Conservation (phyloP, 2,888 invertebrate genomes). For the Leptarthrus brevirostris region DNA sequence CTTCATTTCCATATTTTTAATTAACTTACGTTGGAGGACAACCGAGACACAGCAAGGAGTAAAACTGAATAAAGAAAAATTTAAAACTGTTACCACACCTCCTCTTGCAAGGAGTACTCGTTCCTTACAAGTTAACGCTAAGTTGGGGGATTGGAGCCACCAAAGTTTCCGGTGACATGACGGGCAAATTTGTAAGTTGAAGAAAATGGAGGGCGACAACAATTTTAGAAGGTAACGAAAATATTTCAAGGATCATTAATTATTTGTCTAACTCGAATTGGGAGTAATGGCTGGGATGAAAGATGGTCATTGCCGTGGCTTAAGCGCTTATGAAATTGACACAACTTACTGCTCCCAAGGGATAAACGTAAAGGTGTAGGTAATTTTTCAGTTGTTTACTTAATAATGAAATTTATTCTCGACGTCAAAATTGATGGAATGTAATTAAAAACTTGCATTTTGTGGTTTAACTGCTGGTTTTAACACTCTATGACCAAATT, state of each 20-base stretch:
- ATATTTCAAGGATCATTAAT: slow-evolving; percentile 46
- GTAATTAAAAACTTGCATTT: too few relatives aligned
- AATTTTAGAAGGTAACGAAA: slow-evolving; percentile 28
- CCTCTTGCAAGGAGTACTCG: not conserved
- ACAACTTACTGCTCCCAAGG: not conserved
- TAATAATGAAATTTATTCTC: not conserved
- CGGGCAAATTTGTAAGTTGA: slow-evolving; percentile 35
- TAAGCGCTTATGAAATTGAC: slow-evolving; percentile 37
- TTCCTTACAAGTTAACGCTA: not conserved
- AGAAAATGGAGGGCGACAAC: slow-evolving; percentile 10
- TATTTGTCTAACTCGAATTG: slow-evolving; percentile 28
- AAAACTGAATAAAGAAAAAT: slow-evolving; percentile 31
- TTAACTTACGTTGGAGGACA: slow-evolving; percentile 28
- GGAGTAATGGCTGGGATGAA: not conserved
- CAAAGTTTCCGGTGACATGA: slow-evolving; percentile 33
- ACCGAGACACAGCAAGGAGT: slow-evolving; percentile 21
- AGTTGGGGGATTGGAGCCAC: not conserved
- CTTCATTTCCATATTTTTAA: slow-evolving; percentile 48
- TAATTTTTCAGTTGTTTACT: not conserved
- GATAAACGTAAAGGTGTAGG: not conserved
- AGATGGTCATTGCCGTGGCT: not conserved
- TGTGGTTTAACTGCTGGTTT: too few relatives aligned
- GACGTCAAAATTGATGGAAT: too few relatives aligned
- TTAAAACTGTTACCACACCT: slow-evolving; percentile 35
- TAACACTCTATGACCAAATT: too few relatives aligned